Evolutionary conservation across 2,888 invertebrate genomes (phyloP).

Genomic region (Anorthoa munda): DNA sequence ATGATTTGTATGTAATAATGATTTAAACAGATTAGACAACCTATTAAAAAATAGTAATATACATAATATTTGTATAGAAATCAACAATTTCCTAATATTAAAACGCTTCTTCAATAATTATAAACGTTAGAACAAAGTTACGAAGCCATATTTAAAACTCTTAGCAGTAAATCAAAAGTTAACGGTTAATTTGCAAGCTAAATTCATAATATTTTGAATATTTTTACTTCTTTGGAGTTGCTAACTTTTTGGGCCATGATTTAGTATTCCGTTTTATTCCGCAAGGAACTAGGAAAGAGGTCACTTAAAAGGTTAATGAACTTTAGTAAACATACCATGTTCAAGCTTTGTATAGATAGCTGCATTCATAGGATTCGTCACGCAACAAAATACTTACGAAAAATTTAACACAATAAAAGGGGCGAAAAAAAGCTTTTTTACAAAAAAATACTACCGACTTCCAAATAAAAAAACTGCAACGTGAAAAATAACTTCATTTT

Average conservation of each 20-base stretch:
- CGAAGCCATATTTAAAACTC: conserved; percentile 33
- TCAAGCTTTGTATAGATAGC: not conserved
- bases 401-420: not conserved
- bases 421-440: too few species aligned
- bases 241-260: conserved; percentile 32
- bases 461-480: too few species aligned
- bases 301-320: conserved; percentile 7
- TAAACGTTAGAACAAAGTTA: not conserved
- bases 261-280: conserved; percentile 35
- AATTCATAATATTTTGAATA: conserved; percentile 49
- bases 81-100: too few species aligned
- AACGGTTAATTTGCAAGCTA: conserved; percentile 40
- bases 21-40: too few species aligned
- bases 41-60: too few species aligned
- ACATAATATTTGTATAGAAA: not conserved
- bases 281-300: conserved; percentile 18
- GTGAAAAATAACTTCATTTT: too few species aligned
- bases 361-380: not conserved
- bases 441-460: too few species aligned
- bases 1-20: too few species aligned
- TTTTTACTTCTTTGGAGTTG: conserved; percentile 44
- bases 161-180: conserved; percentile 39
- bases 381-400: not conserved
- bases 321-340: not conserved
- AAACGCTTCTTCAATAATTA: conserved; percentile 4